phyloP scores from a whole-genome alignment of 2,888 invertebrate genomes.

The Sarcophaga carnaria region DNA sequence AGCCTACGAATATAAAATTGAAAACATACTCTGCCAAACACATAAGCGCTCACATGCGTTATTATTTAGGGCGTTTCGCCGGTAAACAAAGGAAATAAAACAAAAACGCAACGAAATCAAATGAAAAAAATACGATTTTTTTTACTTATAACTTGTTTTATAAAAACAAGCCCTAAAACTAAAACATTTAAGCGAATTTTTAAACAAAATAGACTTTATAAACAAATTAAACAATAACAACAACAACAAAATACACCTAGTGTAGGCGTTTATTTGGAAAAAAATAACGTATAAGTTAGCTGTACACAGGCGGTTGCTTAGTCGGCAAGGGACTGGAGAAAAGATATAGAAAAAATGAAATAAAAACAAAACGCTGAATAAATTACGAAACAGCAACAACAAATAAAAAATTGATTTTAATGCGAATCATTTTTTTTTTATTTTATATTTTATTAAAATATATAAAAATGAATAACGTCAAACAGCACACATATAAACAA shows the following conservation, averaged over 20 bases:
- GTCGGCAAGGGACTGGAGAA: neutral
- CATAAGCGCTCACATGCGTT: neutral
- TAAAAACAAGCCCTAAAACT: conserved; percentile 26
- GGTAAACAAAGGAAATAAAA: conserved; percentile 67
- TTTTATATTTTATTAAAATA: neutral
- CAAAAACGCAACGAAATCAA: conserved; percentile 18
- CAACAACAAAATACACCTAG: neutral
- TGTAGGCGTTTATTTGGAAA: conserved; percentile 49
- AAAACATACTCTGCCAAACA: conserved; percentile 27
- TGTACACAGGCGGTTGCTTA: neutral
- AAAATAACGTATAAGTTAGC: neutral
- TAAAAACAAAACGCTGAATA: conserved; percentile 34
- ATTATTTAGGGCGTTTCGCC: conserved; percentile 69
- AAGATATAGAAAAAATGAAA: conserved; percentile 16
- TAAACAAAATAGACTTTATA: conserved; percentile 30
- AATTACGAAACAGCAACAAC: conserved; percentile 43
- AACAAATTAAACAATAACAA: conserved; percentile 31
- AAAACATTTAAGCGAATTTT: neutral
- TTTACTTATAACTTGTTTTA: conserved; percentile 15
- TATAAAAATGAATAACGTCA: conserved; percentile 1
- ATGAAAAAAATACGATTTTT: neutral
- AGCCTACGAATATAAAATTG: conserved; percentile 32
- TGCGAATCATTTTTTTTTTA: conserved; percentile 3
- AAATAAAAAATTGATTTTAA: conserved; percentile 27
- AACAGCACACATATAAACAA: neutral